These are phyloP conservation scores for Pentamera pediparva DNA, from an alignment of 53 echinoderm and acorn worm species.

Conservation along the genomic window DNA sequence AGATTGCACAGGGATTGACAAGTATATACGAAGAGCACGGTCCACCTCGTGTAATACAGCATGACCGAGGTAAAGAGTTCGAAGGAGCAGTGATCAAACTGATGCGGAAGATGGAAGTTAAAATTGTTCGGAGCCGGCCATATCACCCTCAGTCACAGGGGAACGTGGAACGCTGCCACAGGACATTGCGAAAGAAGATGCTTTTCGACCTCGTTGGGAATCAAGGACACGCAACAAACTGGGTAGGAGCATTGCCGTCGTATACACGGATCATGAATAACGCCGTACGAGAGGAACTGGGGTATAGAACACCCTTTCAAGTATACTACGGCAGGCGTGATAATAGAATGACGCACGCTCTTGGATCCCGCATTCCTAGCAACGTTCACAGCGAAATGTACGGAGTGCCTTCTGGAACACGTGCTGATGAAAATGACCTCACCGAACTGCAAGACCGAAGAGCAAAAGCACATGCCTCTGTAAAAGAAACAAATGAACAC, in stretches of 20 bases:
- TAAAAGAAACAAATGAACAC: background rate
- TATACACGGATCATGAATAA: constrained; percentile 4
- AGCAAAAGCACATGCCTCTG: background rate
- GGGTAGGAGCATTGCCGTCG: background rate
- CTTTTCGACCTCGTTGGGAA: background rate
- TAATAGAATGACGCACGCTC: background rate
- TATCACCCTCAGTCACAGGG: constrained; percentile 24
- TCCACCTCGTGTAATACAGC: constrained; percentile 11
- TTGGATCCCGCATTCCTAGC: background rate
- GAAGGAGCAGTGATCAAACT: background rate
- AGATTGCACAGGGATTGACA: background rate
- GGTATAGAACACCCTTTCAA: constrained; percentile 14
- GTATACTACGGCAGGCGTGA: constrained; percentile 5
- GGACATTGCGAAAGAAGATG: constrained; percentile 1
- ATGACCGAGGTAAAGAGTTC: constrained; percentile 20
- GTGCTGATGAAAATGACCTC: background rate
- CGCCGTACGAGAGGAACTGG: constrained; percentile 1
- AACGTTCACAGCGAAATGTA: background rate
- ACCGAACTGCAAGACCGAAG: background rate
- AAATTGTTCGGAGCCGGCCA: constrained; percentile 6
- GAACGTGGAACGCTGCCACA: constrained; percentile 1
- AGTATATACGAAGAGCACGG: constrained; percentile 28
- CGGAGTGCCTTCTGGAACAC: background rate
- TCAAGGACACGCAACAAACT: background rate
- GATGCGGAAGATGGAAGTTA: background rate